A percentile compares a stretch with the other conserved stretches of the same genome.
phyloP scores from a whole-genome alignment of 1,140 invertebrate genomes.

The Hermetia illucens region DNA sequence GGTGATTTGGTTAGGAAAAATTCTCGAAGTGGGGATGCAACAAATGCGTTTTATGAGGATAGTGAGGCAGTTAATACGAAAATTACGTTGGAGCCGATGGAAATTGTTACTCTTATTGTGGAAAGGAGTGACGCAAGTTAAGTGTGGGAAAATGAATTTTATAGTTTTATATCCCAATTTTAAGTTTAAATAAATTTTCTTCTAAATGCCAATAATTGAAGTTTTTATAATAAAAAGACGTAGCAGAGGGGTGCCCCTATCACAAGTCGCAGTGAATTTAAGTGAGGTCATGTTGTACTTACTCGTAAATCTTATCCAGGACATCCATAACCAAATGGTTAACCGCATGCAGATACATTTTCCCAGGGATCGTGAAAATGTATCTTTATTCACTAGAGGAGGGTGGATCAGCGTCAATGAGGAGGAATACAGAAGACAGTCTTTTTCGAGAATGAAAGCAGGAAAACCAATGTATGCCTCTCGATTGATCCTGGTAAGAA shows the following conservation, averaged over 20 bases:
- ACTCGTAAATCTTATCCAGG: background rate
- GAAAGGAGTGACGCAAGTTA: background rate
- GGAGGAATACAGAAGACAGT: no score
- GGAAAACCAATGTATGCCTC: no score
- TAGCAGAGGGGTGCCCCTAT: background rate
- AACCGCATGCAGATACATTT: no score
- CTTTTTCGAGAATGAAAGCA: no score
- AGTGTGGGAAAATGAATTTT: background rate
- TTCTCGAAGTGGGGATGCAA: background rate
- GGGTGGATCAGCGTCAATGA: no score
- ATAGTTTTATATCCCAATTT: no score
- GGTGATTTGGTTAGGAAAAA: no score
- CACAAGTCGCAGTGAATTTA: background rate
- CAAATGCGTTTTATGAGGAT: background rate
- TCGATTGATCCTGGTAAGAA: no score
- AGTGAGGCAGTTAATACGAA: background rate
- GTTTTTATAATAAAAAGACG: background rate
- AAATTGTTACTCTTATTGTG: conserved; percentile 6
- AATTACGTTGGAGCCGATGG: conserved; percentile 4
- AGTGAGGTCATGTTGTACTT: background rate
- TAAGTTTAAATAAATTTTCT: background rate
- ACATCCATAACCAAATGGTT: no score
- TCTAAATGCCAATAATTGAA: background rate
- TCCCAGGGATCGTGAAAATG: no score
- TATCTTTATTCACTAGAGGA: no score